Evolutionary conservation across 2,113 vertebrate species (phyloP).

Genomic region (Aphelocoma coerulescens): DNA sequence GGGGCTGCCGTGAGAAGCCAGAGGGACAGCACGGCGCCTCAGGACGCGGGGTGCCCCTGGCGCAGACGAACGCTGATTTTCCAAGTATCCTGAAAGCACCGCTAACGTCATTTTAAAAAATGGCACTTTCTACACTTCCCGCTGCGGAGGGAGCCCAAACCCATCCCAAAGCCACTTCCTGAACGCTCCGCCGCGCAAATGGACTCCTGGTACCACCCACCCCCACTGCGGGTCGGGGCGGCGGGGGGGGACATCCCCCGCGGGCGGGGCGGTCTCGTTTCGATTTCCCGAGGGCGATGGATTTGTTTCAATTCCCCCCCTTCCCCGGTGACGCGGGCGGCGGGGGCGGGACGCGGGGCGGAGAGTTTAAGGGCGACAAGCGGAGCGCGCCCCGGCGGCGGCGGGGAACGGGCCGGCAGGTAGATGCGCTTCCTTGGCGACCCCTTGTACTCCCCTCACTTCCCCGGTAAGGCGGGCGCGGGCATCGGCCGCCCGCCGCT

Average conservation of each 20-base stretch:
- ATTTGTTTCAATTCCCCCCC: neutral
- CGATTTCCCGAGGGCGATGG: neutral
- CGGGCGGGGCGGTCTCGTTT: neutral
- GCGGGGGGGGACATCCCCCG: rapidly evolving
- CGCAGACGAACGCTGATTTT: too few species aligned
- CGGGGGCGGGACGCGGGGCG: neutral
- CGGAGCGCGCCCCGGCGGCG: neutral
- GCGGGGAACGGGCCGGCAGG: neutral
- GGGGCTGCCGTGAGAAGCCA: neutral
- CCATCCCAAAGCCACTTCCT: too few species aligned
- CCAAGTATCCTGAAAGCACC: neutral
- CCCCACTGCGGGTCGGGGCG: rapidly evolving
- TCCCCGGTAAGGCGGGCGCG: neutral
- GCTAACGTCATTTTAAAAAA: neutral
- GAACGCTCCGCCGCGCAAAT: rapidly evolving
- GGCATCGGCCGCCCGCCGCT: neutral
- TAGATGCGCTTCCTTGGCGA: neutral
- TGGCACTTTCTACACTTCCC: neutral
- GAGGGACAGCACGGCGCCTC: neutral
- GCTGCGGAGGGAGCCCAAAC: neutral
- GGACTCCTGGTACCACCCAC: rapidly evolving
- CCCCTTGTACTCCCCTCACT: neutral
- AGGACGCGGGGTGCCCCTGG: neutral
- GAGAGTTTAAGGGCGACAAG: neutral
- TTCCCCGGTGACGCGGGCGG: neutral